Conservation (phyloP, 2,113 vertebrate species). For the Pan paniscus region DNA sequence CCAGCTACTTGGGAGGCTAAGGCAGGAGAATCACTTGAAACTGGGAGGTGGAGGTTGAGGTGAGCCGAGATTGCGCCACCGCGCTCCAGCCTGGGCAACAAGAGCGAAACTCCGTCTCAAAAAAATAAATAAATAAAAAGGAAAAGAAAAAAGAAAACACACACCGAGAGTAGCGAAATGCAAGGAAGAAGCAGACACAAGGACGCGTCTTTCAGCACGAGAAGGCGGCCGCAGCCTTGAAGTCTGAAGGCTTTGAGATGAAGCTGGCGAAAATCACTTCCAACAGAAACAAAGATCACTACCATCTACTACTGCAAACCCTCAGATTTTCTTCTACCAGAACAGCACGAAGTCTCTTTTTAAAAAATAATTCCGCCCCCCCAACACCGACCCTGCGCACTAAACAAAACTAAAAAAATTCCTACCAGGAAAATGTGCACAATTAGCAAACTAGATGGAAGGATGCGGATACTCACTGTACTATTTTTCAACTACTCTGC, state of each 20-base stretch:
- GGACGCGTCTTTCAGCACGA: not conserved
- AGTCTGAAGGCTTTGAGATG: not conserved
- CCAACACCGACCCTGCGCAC: too few relatives aligned
- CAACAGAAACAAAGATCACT: not conserved
- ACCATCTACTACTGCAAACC: not conserved
- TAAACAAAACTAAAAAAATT: not conserved
- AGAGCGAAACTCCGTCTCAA: too few relatives aligned
- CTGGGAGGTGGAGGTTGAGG: too few relatives aligned
- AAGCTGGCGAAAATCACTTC: not conserved
- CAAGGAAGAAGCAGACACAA: not conserved
- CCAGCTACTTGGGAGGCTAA: too few relatives aligned
- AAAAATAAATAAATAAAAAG: too few relatives aligned
- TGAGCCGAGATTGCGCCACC: too few relatives aligned
- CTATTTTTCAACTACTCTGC: not conserved
- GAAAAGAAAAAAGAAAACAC: not conserved
- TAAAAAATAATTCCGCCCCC: not conserved
- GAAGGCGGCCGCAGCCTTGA: accelerated
- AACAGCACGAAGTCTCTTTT: not conserved
- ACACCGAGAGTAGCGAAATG: not conserved
- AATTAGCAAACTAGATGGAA: not conserved
- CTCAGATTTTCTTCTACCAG: not conserved
- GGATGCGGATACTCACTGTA: accelerated
- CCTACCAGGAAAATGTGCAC: not conserved
- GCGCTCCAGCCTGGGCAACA: too few relatives aligned
- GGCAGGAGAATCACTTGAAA: too few relatives aligned